Evolutionary conservation across 2,888 invertebrate species (phyloP).

Genomic region (Drosophila anomalata): DNA sequence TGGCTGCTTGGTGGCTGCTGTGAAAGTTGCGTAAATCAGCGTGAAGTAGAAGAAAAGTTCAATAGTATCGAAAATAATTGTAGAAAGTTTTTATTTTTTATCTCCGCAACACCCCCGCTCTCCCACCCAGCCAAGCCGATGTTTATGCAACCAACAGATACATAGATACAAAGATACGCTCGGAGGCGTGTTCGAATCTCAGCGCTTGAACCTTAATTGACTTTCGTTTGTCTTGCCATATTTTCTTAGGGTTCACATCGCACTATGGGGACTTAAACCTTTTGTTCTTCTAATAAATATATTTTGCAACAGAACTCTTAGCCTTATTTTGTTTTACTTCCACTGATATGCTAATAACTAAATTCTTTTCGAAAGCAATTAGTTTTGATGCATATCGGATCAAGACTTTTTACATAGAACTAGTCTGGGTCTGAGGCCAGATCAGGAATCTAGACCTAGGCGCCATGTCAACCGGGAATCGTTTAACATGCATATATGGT

Average conservation of each 20-base stretch:
- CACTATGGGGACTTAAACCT: neutral
- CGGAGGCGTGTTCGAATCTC: slow-evolving; percentile 40
- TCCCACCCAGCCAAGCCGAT: slow-evolving; percentile 11
- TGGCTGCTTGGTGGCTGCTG: slow-evolving; percentile 57
- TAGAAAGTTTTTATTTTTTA: slow-evolving; percentile 68
- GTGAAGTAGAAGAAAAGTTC: slow-evolving; percentile 78
- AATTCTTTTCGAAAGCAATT: slow-evolving; percentile 37
- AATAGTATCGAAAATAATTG: slow-evolving; percentile 76
- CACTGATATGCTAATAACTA: slow-evolving; percentile 36
- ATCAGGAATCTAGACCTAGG: slow-evolving; percentile 26
- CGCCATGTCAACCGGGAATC: slow-evolving; percentile 34
- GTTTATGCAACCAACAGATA: slow-evolving; percentile 41
- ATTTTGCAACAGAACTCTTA: neutral
- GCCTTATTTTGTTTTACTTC: neutral
- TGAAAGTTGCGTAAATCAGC: slow-evolving; percentile 80
- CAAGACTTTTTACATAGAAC: slow-evolving; percentile 16
- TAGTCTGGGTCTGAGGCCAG: slow-evolving; percentile 17
- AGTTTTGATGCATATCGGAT: slow-evolving; percentile 35
- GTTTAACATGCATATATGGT: slow-evolving; percentile 32
- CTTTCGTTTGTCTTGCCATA: slow-evolving; percentile 51
- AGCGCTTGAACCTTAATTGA: slow-evolving; percentile 67
- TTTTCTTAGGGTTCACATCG: slow-evolving; percentile 5
- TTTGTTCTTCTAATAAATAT: neutral
- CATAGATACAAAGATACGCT: slow-evolving; percentile 25
- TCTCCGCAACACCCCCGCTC: slow-evolving; percentile 20